phyloP scores from a whole-genome alignment of 2,888 invertebrate species.

The Heliconius ethilla region DNA sequence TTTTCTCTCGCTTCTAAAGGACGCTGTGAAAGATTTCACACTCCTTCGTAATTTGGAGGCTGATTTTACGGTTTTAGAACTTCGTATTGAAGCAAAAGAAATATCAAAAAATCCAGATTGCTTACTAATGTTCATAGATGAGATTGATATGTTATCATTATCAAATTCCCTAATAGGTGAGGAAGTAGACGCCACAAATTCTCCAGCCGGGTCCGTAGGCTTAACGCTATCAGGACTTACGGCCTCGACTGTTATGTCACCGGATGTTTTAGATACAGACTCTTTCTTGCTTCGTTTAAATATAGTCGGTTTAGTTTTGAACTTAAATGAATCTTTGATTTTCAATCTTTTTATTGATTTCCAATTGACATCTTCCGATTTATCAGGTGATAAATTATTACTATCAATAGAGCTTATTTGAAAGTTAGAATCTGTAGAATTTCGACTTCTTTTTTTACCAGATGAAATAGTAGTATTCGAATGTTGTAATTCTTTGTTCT shows the following conservation, averaged over 20 bases:
- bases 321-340: conserved; percentile 79
- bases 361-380: conserved; percentile 77
- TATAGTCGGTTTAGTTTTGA: conserved; percentile 77
- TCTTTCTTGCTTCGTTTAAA: conserved; percentile 76
- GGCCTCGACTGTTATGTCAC: conserved; percentile 72
- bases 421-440: conserved; percentile 77
- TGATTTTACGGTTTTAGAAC: conserved; percentile 75
- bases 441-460: conserved; percentile 76
- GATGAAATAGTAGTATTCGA: conserved; percentile 77
- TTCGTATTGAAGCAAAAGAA: conserved; percentile 73
- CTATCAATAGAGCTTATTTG: conserved; percentile 70
- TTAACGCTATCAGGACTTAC: conserved; percentile 71
- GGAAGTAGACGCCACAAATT: conserved; percentile 73
- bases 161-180: conserved; percentile 77
- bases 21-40: conserved; percentile 79
- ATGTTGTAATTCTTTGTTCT: conserved; percentile 68
- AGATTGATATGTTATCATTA: conserved; percentile 74
- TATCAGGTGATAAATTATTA: conserved; percentile 68
- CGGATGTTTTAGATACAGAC: conserved; percentile 65
- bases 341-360: conserved; percentile 78
- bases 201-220: conserved; percentile 74
- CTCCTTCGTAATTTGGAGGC: conserved; percentile 76
- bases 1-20: conserved; percentile 77
- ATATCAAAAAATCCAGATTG: conserved; percentile 79
- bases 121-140: conserved; percentile 77